A percentile compares a stretch with the other conserved stretches of the same genome.
phyloP scores from a whole-genome alignment of 2,888 invertebrate genomes.

The Tipula helvola region DNA sequence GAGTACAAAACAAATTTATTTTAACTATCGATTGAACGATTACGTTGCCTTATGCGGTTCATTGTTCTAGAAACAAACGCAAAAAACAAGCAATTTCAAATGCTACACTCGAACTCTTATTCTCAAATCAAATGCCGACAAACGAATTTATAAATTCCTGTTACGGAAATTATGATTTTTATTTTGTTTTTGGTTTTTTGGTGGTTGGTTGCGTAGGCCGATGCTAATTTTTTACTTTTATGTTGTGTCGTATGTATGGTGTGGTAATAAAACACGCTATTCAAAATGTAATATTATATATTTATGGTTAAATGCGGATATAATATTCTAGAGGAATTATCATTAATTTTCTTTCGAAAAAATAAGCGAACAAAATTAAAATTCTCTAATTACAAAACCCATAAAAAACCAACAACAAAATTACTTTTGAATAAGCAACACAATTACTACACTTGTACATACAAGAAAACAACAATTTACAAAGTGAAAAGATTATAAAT shows the following conservation, averaged over 20 bases:
- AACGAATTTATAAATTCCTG: background rate
- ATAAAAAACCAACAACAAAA: background rate
- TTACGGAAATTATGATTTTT: background rate
- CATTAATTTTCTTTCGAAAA: background rate
- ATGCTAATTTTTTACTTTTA: background rate
- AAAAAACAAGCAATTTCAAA: background rate
- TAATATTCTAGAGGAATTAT: background rate
- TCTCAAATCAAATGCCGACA: background rate
- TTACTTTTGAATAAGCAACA: background rate
- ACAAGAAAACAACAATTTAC: background rate
- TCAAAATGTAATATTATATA: background rate
- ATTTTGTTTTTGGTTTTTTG: background rate
- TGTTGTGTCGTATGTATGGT: background rate
- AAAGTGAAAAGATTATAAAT: background rate
- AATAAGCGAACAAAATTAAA: background rate
- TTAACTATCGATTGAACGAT: background rate
- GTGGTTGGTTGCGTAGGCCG: background rate
- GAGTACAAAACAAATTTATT: background rate
- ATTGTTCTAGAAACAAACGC: background rate
- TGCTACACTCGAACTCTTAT: background rate
- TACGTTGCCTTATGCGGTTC: background rate
- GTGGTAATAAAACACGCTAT: background rate
- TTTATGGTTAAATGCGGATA: background rate
- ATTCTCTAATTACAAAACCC: background rate
- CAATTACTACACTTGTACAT: background rate